Base-by-base conservation (phyloP, 2,797 vertebrate species). In the Acridotheres tristis region DNA sequence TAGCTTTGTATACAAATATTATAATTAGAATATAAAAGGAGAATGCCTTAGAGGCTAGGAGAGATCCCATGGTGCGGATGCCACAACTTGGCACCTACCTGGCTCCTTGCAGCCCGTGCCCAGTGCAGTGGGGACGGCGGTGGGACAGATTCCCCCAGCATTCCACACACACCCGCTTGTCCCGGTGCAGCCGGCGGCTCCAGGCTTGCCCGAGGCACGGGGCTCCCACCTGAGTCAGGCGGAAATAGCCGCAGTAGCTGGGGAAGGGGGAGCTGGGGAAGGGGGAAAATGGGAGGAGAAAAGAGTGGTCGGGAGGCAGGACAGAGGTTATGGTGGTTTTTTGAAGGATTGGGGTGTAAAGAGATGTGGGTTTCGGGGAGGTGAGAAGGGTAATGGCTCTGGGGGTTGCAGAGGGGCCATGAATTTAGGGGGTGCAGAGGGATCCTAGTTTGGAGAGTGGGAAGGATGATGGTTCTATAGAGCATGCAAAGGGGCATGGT, bases 241-340 rank as follows among this genome's bases (percentile, higher is more conserved):
- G 97, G 97, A 99, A 98, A 96, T 98, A 98, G 95, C 98, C 97
- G 34, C 98, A 99, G 96, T 98, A 98, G 93, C 98, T 98, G 96
- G 59, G 95, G 47, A 65, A 30, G 29, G 43, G 51, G 10, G 59
- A 51, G 27, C 69, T 67, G 83, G 29, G 10, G 21, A n/a, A 5
- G 6, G 19, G 34, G 30, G 8, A 5, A 32, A 40, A 36, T 10
- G 4, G 11, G 16, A 15, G 40, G 10, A 30, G 30, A 50, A 61
- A 57, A 36, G 36, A 51, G 38, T 32, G 25, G 58, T 30, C 11
- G 42, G 43, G 51, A 36, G 38, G 54, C 4, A 20, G 50, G 53
- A 53, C 14, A 63, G 40, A 87, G 20, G n/a, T n/a, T 7, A 51
- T 6, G 17, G 25, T 16, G 11, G 30, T 17, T 16, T 50, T 42